Evolutionary conservation across 2,888 invertebrate species (phyloP).

Genomic region (Microplitis deprimator): DNA sequence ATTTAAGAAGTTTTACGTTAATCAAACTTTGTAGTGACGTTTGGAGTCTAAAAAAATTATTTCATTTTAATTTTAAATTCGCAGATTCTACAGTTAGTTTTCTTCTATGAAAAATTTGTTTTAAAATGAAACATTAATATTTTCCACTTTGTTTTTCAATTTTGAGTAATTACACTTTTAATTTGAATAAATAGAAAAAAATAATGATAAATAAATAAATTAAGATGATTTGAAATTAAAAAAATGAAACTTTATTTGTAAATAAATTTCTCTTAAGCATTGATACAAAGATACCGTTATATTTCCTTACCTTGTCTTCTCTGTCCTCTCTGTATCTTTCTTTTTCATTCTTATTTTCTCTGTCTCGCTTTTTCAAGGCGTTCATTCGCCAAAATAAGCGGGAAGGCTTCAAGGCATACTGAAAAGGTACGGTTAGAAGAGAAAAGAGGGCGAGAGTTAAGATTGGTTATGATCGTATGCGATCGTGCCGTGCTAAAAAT

Average conservation of each 20-base stretch:
- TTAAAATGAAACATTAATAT: too few species aligned
- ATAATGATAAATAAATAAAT: background rate
- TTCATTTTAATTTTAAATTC: too few species aligned
- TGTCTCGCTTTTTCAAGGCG: slow-evolving; percentile 1
- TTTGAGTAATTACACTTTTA: too few species aligned
- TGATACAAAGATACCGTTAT: background rate
- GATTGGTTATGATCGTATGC: slow-evolving; percentile 1
- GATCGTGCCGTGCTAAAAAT: background rate
- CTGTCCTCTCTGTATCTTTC: background rate
- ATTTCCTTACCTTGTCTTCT: background rate
- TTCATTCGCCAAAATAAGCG: background rate
- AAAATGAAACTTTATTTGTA: background rate
- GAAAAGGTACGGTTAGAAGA: slow-evolving; percentile 1
- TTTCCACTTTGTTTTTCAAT: too few species aligned
- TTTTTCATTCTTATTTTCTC: background rate
- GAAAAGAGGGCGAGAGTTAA: slow-evolving; percentile 1
- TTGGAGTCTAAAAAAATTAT: too few species aligned
- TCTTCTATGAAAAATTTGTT: too few species aligned
- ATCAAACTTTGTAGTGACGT: too few species aligned
- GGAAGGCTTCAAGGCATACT: background rate
- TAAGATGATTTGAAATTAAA: background rate
- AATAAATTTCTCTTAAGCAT: background rate
- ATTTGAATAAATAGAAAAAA: background rate
- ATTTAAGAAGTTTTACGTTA: too few species aligned
- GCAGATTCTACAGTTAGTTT: too few species aligned